phyloP scores from a whole-genome alignment of 2,888 invertebrate genomes.

The Yponomeuta sedellus region DNA sequence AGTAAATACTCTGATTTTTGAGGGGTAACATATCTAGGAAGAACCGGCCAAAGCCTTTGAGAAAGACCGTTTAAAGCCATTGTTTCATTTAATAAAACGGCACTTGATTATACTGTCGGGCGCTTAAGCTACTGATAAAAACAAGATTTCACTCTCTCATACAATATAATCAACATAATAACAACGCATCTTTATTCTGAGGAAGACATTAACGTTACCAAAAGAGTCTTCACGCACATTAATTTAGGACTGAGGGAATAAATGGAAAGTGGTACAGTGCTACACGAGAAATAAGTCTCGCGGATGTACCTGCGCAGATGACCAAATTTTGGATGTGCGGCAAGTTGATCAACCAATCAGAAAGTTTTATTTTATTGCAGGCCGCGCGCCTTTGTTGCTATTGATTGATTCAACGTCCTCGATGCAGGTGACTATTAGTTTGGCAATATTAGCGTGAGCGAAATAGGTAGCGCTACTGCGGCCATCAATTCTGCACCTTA shows the following conservation, averaged over 20 bases:
- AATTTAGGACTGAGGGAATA: background rate
- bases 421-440: too few relatives aligned
- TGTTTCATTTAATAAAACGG: conserved; percentile 1
- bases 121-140: background rate
- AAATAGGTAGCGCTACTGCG: too few relatives aligned
- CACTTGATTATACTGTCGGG: background rate
- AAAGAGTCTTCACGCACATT: background rate
- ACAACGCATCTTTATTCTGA: background rate
- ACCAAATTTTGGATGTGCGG: too few relatives aligned
- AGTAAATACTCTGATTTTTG: background rate
- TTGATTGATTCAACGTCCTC: too few relatives aligned
- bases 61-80: background rate
- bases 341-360: too few relatives aligned
- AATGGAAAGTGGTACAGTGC: too few relatives aligned
- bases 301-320: too few relatives aligned
- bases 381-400: too few relatives aligned
- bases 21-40: background rate
- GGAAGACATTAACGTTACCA: background rate
- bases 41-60: background rate
- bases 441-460: too few relatives aligned
- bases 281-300: too few relatives aligned
- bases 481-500: too few relatives aligned
- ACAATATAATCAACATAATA: background rate
- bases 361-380: too few relatives aligned
- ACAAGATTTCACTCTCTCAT: background rate